These are phyloP conservation scores for Pelecanus crispus DNA, from an alignment of 2,113 vertebrate genomes.

Conservation along the genomic window DNA sequence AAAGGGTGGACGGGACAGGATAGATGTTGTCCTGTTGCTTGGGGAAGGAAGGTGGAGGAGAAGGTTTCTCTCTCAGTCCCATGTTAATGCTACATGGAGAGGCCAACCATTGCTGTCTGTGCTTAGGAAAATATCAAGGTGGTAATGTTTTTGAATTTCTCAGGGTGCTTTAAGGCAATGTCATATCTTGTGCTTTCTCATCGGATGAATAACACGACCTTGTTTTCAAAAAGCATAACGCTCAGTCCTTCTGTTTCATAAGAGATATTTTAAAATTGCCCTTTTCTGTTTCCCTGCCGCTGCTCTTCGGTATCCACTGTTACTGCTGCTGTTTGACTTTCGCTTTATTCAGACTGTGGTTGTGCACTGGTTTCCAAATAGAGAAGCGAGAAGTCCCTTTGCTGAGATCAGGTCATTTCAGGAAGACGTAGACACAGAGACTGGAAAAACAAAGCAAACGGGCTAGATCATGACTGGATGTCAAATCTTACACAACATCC, in stretches of 20 bases:
- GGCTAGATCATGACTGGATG: not conserved
- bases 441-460: not conserved
- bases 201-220: not conserved
- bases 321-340: not conserved
- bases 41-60: not conserved
- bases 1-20: not conserved
- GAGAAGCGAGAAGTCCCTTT: not conserved
- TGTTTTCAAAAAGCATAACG: not conserved
- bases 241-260: not conserved
- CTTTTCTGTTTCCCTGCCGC: not conserved
- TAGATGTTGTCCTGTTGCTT: not conserved
- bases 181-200: not conserved
- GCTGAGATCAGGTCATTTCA: not conserved
- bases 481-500: not conserved
- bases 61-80: not conserved
- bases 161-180: not conserved
- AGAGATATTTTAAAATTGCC: not conserved
- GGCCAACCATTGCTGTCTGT: not conserved
- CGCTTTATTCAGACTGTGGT: not conserved
- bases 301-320: not conserved
- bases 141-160: not conserved
- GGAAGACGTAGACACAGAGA: not conserved
- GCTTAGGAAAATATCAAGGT: not conserved
- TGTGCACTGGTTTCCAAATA: not conserved
- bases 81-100: rapidly evolving